A percentile compares a stretch with the other conserved stretches of the same genome.
phyloP scores from a whole-genome alignment of 2,113 vertebrate genomes.

The Plecotus auritus region DNA sequence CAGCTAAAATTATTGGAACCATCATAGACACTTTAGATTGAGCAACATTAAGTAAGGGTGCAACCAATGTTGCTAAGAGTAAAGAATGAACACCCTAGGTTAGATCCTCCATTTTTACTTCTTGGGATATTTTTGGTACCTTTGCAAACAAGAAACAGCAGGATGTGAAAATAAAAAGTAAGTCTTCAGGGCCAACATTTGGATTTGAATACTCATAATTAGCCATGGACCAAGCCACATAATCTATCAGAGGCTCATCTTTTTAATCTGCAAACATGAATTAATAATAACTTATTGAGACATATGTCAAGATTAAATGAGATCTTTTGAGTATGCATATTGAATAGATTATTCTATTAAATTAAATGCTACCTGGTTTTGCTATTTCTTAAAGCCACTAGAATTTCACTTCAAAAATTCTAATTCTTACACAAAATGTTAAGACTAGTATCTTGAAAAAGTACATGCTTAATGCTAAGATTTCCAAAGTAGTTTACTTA shows the following conservation, averaged over 20 bases:
- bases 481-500: neutral
- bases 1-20: neutral
- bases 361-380: neutral
- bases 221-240: neutral
- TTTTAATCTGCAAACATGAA: neutral
- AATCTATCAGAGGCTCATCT: neutral
- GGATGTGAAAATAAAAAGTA: neutral
- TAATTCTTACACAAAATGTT: neutral
- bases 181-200: neutral
- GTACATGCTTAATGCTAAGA: neutral
- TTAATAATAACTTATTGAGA: neutral
- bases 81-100: neutral
- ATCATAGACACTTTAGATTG: neutral
- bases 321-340: neutral
- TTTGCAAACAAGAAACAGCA: neutral
- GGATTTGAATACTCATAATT: neutral
- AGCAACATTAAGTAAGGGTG: neutral
- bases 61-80: neutral
- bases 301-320: neutral
- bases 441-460: neutral
- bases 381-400: neutral
- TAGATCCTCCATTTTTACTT: neutral
- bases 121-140: neutral
- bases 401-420: neutral
- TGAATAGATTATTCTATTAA: conserved; percentile 1